These are phyloP conservation scores for Theocolax elegans DNA, from an alignment of 1,140 invertebrate genomes.

Conservation along the genomic window DNA sequence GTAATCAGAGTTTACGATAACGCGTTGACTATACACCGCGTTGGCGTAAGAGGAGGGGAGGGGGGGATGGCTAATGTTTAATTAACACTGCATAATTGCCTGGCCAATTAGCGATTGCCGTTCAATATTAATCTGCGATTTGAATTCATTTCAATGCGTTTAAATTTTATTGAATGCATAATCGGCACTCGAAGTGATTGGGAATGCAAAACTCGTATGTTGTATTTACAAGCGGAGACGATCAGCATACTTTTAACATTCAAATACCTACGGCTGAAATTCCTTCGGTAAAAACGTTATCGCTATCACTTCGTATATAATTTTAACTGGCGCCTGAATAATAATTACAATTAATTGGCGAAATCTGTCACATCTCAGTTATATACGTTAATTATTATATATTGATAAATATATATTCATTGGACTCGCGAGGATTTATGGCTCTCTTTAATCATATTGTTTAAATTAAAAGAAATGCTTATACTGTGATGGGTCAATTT, in stretches of 20 bases:
- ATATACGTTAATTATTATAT: too few species aligned
- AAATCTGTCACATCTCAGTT: too few species aligned
- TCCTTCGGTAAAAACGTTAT: neutral
- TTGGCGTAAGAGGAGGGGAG: too few species aligned
- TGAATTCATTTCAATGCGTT: constrained; percentile 65
- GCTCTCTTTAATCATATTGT: too few species aligned
- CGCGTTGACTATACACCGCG: neutral
- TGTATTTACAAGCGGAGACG: neutral
- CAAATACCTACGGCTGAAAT: neutral
- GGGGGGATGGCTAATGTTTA: constrained; percentile 57
- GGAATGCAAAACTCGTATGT: constrained; percentile 46
- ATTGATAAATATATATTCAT: too few species aligned
- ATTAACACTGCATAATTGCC: constrained; percentile 63
- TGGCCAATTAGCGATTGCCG: constrained; percentile 58
- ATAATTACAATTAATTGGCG: too few species aligned
- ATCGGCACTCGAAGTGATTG: constrained; percentile 47
- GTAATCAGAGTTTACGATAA: constrained; percentile 31
- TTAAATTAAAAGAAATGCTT: too few species aligned
- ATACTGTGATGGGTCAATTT: too few species aligned
- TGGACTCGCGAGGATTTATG: too few species aligned
- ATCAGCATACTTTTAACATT: constrained; percentile 12
- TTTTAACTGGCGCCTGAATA: too few species aligned
- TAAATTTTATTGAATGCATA: constrained; percentile 65
- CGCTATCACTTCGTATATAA: neutral
- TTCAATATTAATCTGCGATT: constrained; percentile 66